Evolutionary conservation across 2,113 vertebrate genomes (phyloP).

Genomic region (Clarias macrocephalus): DNA sequence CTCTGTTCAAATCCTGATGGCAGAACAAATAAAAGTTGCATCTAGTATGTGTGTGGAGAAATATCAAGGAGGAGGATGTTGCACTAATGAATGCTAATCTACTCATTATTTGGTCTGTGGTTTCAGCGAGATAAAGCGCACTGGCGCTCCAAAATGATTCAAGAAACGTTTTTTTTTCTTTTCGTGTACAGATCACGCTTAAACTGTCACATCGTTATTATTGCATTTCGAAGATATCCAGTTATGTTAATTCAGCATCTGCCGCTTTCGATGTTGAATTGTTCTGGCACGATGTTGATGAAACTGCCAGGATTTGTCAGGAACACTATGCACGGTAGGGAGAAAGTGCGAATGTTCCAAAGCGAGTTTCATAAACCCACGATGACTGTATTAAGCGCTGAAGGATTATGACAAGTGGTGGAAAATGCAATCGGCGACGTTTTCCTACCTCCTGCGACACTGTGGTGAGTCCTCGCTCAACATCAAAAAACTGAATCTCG

Average conservation of each 20-base stretch:
- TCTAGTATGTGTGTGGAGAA: not conserved
- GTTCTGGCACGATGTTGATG: constrained; percentile 41
- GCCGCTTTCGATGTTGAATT: constrained; percentile 39
- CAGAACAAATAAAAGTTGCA: not conserved
- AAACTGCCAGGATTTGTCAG: constrained; percentile 39
- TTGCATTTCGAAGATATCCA: constrained; percentile 20
- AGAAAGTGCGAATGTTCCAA: constrained; percentile 14
- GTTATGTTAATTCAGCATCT: constrained; percentile 47
- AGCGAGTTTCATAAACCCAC: constrained; percentile 36
- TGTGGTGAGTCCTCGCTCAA: constrained; percentile 8
- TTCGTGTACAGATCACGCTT: constrained; percentile 7
- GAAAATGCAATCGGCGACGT: constrained; percentile 37
- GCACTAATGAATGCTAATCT: constrained; percentile 31
- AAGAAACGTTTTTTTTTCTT: not conserved
- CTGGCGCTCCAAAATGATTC: not conserved
- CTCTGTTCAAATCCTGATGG: constrained; percentile 4
- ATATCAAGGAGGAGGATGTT: not conserved
- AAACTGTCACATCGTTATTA: constrained; percentile 32
- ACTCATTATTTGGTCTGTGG: constrained; percentile 37
- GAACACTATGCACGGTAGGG: constrained; percentile 34
- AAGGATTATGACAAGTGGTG: constrained; percentile 45
- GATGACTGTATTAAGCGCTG: constrained; percentile 40
- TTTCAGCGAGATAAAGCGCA: constrained; percentile 33
- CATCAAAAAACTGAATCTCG: constrained; percentile 41
- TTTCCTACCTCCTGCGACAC: constrained; percentile 32